Conservation (phyloP, 2,888 invertebrate species). For the Drosophila eohydei region DNA sequence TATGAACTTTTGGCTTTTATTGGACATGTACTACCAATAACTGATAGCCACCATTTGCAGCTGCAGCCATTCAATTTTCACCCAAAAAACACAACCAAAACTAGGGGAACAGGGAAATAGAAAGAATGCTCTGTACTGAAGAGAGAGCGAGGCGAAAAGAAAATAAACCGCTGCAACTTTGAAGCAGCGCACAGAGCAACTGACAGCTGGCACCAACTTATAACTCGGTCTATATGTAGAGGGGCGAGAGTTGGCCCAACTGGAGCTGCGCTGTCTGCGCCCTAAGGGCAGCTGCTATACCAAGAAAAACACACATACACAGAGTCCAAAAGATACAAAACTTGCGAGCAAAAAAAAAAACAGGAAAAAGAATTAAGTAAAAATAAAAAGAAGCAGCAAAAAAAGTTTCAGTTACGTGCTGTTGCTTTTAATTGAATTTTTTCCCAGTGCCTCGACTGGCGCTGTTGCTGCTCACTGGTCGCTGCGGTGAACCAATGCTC, state of each 20-base stretch:
- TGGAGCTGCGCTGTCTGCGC: slow-evolving; percentile 46
- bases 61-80: slow-evolving; percentile 60
- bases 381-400: slow-evolving; percentile 28
- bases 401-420: slow-evolving; percentile 82
- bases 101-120: slow-evolving; percentile 4
- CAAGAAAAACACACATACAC: slow-evolving; percentile 32
- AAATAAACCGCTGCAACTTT: slow-evolving; percentile 61
- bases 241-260: slow-evolving; percentile 1
- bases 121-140: not conserved
- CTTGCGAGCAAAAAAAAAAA: slow-evolving; percentile 11
- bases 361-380: slow-evolving; percentile 27
- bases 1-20: slow-evolving; percentile 56
- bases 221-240: slow-evolving; percentile 36
- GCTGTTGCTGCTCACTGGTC: slow-evolving; percentile 55
- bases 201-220: slow-evolving; percentile 77
- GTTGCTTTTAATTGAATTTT: slow-evolving; percentile 83
- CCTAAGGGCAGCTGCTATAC: slow-evolving; percentile 55
- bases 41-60: slow-evolving; percentile 66
- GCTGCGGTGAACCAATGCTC: slow-evolving; percentile 58
- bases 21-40: slow-evolving; percentile 57
- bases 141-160: slow-evolving; percentile 7
- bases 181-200: slow-evolving; percentile 49
- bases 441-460: slow-evolving; percentile 50
- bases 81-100: slow-evolving; percentile 29
- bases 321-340: slow-evolving; percentile 9